Percentiles rank a stretch among this genome's conserved stretches.
Evolutionary conservation across 92 coral and sea anemone species (phyloP).

Genomic region (Heteractis magnifica): DNA sequence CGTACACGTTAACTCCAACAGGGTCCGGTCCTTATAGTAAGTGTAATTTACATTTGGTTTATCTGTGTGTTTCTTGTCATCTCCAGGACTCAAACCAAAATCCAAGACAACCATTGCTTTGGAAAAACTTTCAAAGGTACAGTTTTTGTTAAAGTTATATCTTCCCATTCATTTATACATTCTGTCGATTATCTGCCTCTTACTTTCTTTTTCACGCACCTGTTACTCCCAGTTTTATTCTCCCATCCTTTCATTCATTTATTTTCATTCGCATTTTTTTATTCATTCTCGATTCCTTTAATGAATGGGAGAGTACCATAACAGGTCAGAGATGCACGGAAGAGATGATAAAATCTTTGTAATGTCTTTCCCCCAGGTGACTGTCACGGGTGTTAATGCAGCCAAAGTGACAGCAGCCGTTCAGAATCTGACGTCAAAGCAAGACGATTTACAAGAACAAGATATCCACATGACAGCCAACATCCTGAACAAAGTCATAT

Average conservation of each 20-base stretch:
- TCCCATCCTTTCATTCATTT: too few relatives aligned
- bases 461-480: conserved; percentile 83
- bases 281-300: not conserved
- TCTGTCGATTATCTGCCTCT: not conserved
- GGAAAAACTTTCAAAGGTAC: conserved; percentile 59
- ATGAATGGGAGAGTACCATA: too few relatives aligned
- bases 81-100: conserved; percentile 29
- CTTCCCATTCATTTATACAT: not conserved
- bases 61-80: not conserved
- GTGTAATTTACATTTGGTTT: not conserved
- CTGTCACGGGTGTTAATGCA: conserved; percentile 75
- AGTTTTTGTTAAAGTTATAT: not conserved
- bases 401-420: conserved; percentile 73
- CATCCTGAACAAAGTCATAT: conserved; percentile 78
- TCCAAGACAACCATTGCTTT: conserved; percentile 52
- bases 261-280: not conserved
- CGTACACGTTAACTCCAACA: not conserved
- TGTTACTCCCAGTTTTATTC: too few relatives aligned
- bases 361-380: conserved; percentile 50
- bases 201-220: too few relatives aligned
- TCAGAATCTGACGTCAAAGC: conserved; percentile 67
- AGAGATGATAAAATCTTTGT: not conserved
- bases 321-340: not conserved
- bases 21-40: not conserved
- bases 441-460: conserved; percentile 52